Base-by-base conservation (phyloP, 1,140 invertebrate genomes). In the Heliothis virescens region DNA sequence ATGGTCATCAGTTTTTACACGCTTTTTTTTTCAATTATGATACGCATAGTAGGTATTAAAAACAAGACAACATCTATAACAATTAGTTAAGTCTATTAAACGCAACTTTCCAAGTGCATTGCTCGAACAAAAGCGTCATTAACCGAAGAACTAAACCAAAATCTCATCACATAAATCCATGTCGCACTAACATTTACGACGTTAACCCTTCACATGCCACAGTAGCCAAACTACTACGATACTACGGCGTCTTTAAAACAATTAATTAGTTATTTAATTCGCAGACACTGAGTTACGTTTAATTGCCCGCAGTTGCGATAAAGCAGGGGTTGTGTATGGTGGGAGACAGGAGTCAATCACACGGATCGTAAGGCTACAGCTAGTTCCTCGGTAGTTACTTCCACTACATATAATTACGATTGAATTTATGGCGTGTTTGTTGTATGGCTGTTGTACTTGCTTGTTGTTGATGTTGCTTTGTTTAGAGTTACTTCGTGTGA, bases 371-470 rank as follows among this genome's bases (percentile, higher is more conserved):
- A 88, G 89, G 84, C 85, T 63, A 78, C 60, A 65, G 79, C 77
- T 81, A 89, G 90, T 92, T 89, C 83, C 69, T 3, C 75, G 77
- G 79, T 80, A 84, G 85, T 94, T 92, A 92, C 89, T 94, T 94
- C 93, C 93, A 91, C 91, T 94, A 94, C 93, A 94, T 94, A 94
- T 94, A 92, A 92, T 93, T 93, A 91, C 90, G 82, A 91, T 91
- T 88, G 81, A 89, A 93, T 91, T 93, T 93, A 94, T 89, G 75
- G 86, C 83, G 85, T 83, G 80, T 83, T 75, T 78, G 62, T 76
- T 71, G n/a, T 21, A 13, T 65, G 52, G 55, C 50, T 67, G 47
- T 41, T 41, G 34, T 4, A 13, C 47, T 16, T 78, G 29, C 34
- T 55, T 50, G 48, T 18, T 62, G 21, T 60, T 48, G 9, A 47